Base-by-base conservation (phyloP, 2,888 invertebrate species). In the Coelinius sp. region DNA sequence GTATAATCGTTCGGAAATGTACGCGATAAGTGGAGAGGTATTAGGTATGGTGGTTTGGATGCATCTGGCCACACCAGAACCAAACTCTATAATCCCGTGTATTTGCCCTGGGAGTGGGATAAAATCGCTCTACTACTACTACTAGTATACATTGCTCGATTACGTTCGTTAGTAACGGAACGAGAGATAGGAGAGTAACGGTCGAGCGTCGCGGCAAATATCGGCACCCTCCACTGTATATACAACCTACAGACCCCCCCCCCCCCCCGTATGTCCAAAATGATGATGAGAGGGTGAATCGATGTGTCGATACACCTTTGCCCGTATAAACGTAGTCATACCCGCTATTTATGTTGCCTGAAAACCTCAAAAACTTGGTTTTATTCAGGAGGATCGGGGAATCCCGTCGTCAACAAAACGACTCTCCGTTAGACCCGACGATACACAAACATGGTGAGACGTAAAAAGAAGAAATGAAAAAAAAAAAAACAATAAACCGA, bases 401-500 rank as follows among this genome's bases (percentile, higher is more conserved):
- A 70, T 68, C 65, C 46, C 44, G 65, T 44, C 38, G 41, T 70
- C 53, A 62, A 8, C 31, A 38, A 12, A 62, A 8, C 25, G 65
- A 46, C 68, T 73, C 53, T 20, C 62, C 38, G 63, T 53, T 68
- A 6, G 25, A 41, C 49, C 41, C 65, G 17, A 41, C 35, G 44
- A 72, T 68, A 31, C 41, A 65, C 53, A 41, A 20, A 70, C 64
- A 69, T 63, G 53, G n/a, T 66, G 68, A 59, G 64, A 72, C 56
- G 59, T 38, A 27, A 20, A 52, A 65, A 70, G 25, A 70, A 65
- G 27, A 44, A 22, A 53, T 52, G 41, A 56, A 22, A 24, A 41
- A 73, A 71, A 63, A 72, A 71, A 71, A 74, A 74, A 74, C 75
- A 76, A 75, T 76, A 77, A 76, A 75, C 76, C 74, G 64, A 75